Evolutionary conservation across 2,888 invertebrate species (phyloP).

Genomic region (Drosophila greeni): DNA sequence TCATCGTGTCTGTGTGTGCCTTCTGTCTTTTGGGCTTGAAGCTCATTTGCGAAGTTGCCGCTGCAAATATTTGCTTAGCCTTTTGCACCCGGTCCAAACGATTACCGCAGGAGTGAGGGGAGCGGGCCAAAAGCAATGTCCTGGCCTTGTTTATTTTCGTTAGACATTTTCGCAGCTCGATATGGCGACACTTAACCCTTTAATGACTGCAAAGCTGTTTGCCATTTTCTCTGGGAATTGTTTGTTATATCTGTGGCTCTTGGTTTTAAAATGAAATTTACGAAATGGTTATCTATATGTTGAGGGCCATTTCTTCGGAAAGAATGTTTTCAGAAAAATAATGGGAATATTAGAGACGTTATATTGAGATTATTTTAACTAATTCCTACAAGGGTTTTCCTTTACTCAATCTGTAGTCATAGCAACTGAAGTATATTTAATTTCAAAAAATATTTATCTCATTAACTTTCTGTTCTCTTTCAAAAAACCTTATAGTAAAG

Average conservation of each 20-base stretch:
- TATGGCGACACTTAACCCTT: conserved; percentile 39
- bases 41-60: conserved; percentile 62
- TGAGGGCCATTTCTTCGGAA: neutral
- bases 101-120: conserved; percentile 31
- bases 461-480: neutral
- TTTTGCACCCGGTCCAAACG: conserved; percentile 55
- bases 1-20: conserved; percentile 35
- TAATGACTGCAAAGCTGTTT: conserved; percentile 32
- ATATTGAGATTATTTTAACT: neutral
- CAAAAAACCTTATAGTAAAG: neutral
- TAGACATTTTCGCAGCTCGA: conserved; percentile 41
- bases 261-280: neutral
- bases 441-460: neutral
- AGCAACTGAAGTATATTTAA: neutral
- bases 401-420: neutral
- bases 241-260: conserved; percentile 1
- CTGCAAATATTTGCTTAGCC: conserved; percentile 69
- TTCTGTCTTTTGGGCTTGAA: conserved; percentile 38
- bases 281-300: neutral
- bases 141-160: conserved; percentile 55
- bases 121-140: conserved; percentile 8
- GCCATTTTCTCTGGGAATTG: conserved; percentile 10
- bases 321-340: neutral
- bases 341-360: neutral
- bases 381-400: neutral